A percentile compares a stretch with the other conserved stretches of the same genome.
Conservation (phyloP, 2,888 invertebrate species). For the Corbicula japonica region DNA sequence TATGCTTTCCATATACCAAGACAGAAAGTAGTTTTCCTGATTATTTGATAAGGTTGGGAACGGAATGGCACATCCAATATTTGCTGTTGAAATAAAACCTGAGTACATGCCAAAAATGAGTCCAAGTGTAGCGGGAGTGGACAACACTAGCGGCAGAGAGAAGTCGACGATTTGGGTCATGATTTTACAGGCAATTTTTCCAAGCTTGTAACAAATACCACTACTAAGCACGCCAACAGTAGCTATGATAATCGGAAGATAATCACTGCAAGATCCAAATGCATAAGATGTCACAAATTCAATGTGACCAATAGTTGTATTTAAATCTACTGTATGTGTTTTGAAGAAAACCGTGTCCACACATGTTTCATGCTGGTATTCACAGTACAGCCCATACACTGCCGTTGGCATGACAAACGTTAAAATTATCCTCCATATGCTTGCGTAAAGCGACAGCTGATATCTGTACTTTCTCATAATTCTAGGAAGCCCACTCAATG, state of each 20-base stretch:
- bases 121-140: constrained; percentile 71
- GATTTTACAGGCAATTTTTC: constrained; percentile 77
- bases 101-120: constrained; percentile 72
- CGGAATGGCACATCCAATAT: constrained; percentile 86
- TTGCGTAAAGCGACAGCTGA: constrained; percentile 56
- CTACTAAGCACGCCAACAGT: constrained; percentile 68
- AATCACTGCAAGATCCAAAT: constrained; percentile 51
- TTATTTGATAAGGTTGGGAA: constrained; percentile 95
- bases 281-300: constrained; percentile 38
- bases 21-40: constrained; percentile 78
- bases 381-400: constrained; percentile 63
- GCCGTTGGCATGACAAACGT: constrained; percentile 68
- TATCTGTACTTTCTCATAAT: constrained; percentile 58
- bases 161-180: constrained; percentile 74
- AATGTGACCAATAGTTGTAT: constrained; percentile 52
- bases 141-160: constrained; percentile 72
- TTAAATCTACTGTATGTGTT: constrained; percentile 20
- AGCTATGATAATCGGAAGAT: constrained; percentile 73
- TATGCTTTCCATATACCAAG: constrained; percentile 4
- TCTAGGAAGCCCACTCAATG: no score
- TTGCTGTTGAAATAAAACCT: constrained; percentile 87
- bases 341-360: constrained; percentile 65
- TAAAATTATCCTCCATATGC: constrained; percentile 74
- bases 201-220: constrained; percentile 71
- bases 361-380: constrained; percentile 44